Evolutionary conservation across 2,888 invertebrate species (phyloP).

Genomic region (Ellobium chinense): DNA sequence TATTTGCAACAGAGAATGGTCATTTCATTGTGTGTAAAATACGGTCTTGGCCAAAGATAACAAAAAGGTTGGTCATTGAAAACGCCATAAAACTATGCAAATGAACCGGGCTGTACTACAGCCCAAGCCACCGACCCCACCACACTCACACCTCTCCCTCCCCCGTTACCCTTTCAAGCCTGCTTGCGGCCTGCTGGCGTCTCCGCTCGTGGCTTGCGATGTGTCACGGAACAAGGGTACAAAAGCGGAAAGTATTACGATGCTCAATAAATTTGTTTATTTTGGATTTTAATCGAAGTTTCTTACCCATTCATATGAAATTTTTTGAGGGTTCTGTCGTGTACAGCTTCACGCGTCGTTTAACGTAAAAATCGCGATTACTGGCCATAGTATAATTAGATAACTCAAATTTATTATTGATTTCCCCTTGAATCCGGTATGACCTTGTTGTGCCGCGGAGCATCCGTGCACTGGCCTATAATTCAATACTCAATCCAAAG

Average conservation of each 20-base stretch:
- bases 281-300: not conserved
- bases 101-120: conserved; percentile 1
- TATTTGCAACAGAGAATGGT: too few species aligned
- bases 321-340: not conserved
- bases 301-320: not conserved
- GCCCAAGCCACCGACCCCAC: not conserved
- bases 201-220: conserved; percentile 22
- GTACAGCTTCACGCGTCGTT: not conserved
- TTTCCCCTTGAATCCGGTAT: not conserved
- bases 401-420: conserved; percentile 7
- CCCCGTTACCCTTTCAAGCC: not conserved
- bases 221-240: conserved; percentile 31
- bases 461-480: conserved; percentile 24
- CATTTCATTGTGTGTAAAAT: too few species aligned
- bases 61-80: conserved; percentile 26
- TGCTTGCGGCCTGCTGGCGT: conserved; percentile 17
- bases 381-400: too few species aligned
- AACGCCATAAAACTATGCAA: conserved; percentile 26
- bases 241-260: not conserved
- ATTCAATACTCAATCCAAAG: conserved; percentile 25
- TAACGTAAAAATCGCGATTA: too few species aligned
- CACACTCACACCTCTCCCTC: not conserved
- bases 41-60: too few species aligned
- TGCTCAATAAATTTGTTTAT: too few species aligned
- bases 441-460: conserved; percentile 16